These are phyloP conservation scores for Zosterops borbonicus DNA, from an alignment of 2,113 vertebrate genomes.

Conservation along the genomic window DNA sequence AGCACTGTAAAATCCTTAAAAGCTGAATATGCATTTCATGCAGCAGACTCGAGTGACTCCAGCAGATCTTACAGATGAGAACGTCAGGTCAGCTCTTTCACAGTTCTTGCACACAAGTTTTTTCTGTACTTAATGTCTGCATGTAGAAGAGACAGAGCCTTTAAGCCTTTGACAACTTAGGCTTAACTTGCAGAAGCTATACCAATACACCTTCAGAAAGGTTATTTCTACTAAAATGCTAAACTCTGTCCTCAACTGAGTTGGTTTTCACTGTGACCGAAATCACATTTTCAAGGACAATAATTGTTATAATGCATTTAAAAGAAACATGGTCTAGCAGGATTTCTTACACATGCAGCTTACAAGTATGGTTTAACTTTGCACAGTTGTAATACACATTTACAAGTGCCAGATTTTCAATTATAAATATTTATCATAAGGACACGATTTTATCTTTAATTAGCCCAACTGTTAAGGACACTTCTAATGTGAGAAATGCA, in stretches of 20 bases:
- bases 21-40: neutral
- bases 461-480: constrained; percentile 79
- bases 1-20: neutral
- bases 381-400: constrained; percentile 35
- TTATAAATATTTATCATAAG: constrained; percentile 80
- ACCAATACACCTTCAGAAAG: neutral
- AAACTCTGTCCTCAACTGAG: neutral
- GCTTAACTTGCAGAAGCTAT: neutral
- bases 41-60: neutral
- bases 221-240: neutral
- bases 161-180: neutral
- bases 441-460: constrained; percentile 79
- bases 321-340: neutral
- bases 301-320: neutral
- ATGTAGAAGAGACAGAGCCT: neutral
- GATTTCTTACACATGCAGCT: neutral
- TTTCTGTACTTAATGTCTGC: neutral
- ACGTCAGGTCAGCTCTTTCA: neutral
- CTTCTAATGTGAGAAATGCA: constrained; percentile 76
- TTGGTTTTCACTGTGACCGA: neutral
- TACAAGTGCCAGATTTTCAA: constrained; percentile 67
- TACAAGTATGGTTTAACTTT: constrained; percentile 21
- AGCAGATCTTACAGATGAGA: neutral
- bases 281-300: neutral
- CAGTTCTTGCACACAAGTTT: neutral